Evolutionary conservation across 2,113 vertebrate genomes (phyloP).

Genomic region (Syngnathoides biaculeatus): DNA sequence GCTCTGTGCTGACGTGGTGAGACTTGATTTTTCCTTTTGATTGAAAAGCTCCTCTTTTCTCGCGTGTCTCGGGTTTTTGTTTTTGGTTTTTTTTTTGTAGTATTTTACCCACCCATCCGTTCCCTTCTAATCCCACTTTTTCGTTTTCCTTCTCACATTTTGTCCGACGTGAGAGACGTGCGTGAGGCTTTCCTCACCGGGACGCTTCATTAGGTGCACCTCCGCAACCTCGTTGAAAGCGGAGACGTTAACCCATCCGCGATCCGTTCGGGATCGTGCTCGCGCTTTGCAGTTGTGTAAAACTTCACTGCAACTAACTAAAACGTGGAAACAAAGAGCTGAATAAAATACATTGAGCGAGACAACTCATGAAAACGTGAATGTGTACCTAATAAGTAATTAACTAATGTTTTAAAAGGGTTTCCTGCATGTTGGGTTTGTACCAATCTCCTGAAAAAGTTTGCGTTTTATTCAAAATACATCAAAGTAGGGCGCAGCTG

Average conservation of each 20-base stretch:
- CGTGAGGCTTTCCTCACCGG: constrained; percentile 7
- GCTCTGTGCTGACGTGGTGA: constrained; percentile 97
- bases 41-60: constrained; percentile 42
- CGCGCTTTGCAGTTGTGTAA: not conserved
- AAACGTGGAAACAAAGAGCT: not conserved
- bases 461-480: not conserved
- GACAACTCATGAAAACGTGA: not conserved
- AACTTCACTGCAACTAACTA: not conserved
- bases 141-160: constrained; percentile 29
- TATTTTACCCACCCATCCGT: constrained; percentile 16
- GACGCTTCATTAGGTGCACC: not conserved
- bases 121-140: constrained; percentile 31
- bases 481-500: no score
- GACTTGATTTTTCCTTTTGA: constrained; percentile 77
- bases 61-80: constrained; percentile 9
- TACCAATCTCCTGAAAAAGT: constrained; percentile 3
- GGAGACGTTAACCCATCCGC: no score
- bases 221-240: not conserved
- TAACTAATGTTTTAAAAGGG: constrained; percentile 3
- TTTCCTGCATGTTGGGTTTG: constrained; percentile 27
- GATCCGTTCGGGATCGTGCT: no score
- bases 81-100: no score
- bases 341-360: not conserved
- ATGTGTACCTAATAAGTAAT: not conserved
- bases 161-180: constrained; percentile 22